Evolutionary conservation across 2,113 vertebrate genomes (phyloP).

Genomic region (Orientallactaga bullata): DNA sequence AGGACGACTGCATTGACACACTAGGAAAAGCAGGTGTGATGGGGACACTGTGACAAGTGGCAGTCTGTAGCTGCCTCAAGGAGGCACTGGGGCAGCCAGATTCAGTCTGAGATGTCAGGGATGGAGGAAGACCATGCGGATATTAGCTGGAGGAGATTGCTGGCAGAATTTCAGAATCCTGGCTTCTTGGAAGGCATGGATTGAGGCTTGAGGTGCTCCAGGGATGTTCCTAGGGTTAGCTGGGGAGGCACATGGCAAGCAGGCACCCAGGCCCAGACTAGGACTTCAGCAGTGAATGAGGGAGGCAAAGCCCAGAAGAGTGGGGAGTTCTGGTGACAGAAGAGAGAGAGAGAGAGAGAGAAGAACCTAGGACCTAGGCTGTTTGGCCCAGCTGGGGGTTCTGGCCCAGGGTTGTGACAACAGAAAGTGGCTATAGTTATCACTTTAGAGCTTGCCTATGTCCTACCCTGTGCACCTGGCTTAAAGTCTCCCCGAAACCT

Average conservation of each 20-base stretch:
- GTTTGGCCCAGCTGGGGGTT: rapidly evolving
- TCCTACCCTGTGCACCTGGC: rapidly evolving
- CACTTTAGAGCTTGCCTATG: neutral
- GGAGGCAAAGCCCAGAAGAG: neutral
- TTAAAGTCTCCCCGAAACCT: neutral
- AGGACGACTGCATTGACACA: neutral
- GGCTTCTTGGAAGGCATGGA: neutral
- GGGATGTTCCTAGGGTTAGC: neutral
- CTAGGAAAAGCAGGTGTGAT: neutral
- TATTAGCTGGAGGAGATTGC: neutral
- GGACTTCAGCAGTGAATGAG: neutral
- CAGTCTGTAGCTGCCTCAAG: neutral
- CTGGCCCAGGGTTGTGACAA: too few relatives aligned
- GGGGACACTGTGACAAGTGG: neutral
- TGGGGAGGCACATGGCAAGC: rapidly evolving
- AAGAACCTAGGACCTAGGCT: neutral
- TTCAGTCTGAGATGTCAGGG: neutral
- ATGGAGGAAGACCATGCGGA: neutral
- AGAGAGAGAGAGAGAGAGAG: neutral
- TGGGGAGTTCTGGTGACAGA: too few relatives aligned
- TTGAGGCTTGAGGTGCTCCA: neutral
- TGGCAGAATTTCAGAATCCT: neutral
- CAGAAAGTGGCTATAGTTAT: rapidly evolving
- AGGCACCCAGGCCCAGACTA: rapidly evolving
- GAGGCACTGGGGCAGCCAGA: rapidly evolving